phyloP scores from a whole-genome alignment of 2,797 vertebrate species.

The Glyptemys insculpta region DNA sequence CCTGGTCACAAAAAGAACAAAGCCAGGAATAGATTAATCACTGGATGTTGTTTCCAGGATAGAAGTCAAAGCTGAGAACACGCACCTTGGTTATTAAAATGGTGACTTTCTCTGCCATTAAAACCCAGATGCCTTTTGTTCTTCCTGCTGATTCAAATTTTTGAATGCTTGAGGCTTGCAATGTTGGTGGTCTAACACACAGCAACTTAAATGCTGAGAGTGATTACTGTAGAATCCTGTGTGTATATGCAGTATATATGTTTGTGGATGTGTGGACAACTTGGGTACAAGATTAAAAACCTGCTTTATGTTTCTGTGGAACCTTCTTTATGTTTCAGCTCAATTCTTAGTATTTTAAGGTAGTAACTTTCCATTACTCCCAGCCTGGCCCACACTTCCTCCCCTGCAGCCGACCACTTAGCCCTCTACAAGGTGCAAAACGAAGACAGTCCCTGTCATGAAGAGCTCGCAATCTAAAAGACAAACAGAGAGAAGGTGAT shows the following conservation, averaged over 20 bases:
- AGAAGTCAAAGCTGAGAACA: conserved; percentile 49
- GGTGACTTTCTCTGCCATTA: conserved; percentile 30
- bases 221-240: background rate
- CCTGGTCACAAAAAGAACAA: conserved; percentile 56
- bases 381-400: background rate
- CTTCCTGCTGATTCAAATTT: background rate
- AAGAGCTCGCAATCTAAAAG: background rate
- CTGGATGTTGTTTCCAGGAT: conserved; percentile 67
- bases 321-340: background rate
- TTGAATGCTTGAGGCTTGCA: background rate
- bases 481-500: background rate
- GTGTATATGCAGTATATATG: background rate
- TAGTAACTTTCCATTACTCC: background rate
- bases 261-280: background rate
- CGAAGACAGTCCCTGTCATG: background rate
- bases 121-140: conserved; percentile 57
- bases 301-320: background rate
- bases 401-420: background rate
- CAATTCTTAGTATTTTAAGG: background rate
- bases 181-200: background rate
- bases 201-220: background rate
- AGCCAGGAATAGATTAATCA: conserved; percentile 71
- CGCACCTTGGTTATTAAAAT: conserved; percentile 62
- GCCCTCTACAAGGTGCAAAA: background rate
- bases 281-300: background rate